A percentile compares a stretch with the other conserved stretches of the same genome.
phyloP scores from a whole-genome alignment of 2,888 invertebrate genomes.

The Stenodera caucasica region DNA sequence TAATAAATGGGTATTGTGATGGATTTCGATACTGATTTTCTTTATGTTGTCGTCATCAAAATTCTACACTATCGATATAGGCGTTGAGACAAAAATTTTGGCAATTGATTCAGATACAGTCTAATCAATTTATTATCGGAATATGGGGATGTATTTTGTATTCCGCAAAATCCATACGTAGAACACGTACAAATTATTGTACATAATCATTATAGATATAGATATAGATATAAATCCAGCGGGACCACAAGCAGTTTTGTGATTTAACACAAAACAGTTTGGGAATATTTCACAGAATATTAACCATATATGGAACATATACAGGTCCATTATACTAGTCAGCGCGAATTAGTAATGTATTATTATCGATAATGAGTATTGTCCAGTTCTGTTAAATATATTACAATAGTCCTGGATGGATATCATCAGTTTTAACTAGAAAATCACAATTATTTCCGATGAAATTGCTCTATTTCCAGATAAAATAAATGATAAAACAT shows the following conservation, averaged over 20 bases:
- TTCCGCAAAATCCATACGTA: neutral
- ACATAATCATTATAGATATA: too few relatives aligned
- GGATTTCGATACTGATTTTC: too few relatives aligned
- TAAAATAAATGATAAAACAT: too few relatives aligned
- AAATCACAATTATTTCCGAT: too few relatives aligned
- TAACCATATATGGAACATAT: constrained; percentile 17
- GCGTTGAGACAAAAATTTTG: too few relatives aligned
- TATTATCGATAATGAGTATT: constrained; percentile 20
- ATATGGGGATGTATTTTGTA: neutral
- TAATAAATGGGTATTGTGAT: too few relatives aligned
- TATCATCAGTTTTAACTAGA: too few relatives aligned
- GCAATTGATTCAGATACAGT: neutral
- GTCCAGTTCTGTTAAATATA: neutral
- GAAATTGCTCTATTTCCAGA: too few relatives aligned
- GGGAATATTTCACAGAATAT: constrained; percentile 23
- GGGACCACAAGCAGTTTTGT: constrained; percentile 23
- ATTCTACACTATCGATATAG: too few relatives aligned
- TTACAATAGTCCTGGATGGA: neutral
- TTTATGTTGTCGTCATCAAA: too few relatives aligned
- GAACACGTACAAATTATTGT: neutral
- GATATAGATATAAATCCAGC: neutral
- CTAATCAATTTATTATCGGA: neutral
- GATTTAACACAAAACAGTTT: constrained; percentile 20
- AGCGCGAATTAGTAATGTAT: constrained; percentile 19
- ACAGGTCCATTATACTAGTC: constrained; percentile 13